Evolutionary conservation across 2,888 invertebrate species (phyloP).

Genomic region (Polyommatus icarus): DNA sequence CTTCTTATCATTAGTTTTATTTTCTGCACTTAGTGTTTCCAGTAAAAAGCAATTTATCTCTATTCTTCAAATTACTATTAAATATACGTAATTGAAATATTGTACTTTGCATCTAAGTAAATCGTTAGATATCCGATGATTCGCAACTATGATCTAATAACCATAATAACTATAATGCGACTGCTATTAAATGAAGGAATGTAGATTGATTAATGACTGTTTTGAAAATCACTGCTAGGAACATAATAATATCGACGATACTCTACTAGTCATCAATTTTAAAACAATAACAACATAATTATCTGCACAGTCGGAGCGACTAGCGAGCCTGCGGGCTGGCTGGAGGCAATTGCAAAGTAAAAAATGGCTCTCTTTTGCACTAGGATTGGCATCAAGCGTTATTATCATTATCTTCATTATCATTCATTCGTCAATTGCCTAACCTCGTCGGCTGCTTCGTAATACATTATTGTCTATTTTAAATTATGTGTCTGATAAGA

Average conservation of each 20-base stretch:
- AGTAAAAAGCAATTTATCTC: no score
- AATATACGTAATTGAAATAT: background rate
- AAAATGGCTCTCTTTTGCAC: background rate
- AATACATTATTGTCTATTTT: no score
- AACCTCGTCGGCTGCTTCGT: background rate
- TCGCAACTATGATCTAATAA: background rate
- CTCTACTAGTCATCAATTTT: constrained; percentile 16
- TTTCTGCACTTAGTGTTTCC: no score
- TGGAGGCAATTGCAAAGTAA: background rate
- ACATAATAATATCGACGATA: no score
- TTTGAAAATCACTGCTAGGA: constrained; percentile 5
- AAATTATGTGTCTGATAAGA: no score
- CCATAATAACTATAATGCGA: background rate
- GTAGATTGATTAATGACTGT: constrained; percentile 27
- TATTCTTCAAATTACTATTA: no score
- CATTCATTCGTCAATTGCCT: background rate
- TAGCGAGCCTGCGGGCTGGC: background rate
- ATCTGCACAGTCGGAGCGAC: background rate
- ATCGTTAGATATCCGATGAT: background rate
- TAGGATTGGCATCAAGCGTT: background rate
- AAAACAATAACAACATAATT: constrained; percentile 22
- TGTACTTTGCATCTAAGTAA: background rate
- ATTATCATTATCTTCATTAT: background rate
- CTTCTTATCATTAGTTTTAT: no score
- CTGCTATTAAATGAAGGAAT: constrained; percentile 13